Conservation (phyloP, 2,797 vertebrate genomes). For the Denticeps clupeoides region DNA sequence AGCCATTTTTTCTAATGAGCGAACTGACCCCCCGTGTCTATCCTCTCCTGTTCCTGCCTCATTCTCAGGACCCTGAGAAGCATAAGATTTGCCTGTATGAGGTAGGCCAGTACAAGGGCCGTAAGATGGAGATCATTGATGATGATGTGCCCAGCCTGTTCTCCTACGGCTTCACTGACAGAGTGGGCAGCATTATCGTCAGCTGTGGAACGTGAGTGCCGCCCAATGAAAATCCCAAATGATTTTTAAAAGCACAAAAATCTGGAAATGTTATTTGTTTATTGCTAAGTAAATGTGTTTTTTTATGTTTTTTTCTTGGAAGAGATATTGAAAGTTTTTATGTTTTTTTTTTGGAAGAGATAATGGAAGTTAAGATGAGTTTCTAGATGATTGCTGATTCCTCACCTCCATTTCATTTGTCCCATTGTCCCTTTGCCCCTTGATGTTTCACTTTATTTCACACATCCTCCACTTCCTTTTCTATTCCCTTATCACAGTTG, state of each 20-base stretch:
- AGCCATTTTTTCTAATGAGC: background rate
- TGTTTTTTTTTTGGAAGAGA: too few species aligned
- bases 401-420: constrained; percentile 10
- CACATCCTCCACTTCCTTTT: constrained; percentile 3
- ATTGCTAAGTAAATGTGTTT: too few species aligned
- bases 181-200: constrained; percentile 47
- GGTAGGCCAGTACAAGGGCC: constrained; percentile 37
- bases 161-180: constrained; percentile 39
- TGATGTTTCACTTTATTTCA: background rate
- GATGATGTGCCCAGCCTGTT: constrained; percentile 44
- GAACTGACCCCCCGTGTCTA: too few species aligned
- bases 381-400: too few species aligned
- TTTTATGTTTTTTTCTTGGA: too few species aligned
- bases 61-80: constrained; percentile 53
- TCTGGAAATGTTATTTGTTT: too few species aligned
- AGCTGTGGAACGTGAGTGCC: constrained; percentile 59
- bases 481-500: constrained; percentile 37
- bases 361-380: too few species aligned
- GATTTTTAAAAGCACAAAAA: too few species aligned
- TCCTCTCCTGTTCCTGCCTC: too few species aligned
- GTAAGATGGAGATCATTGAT: constrained; percentile 47
- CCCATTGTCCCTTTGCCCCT: background rate
- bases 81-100: constrained; percentile 60
- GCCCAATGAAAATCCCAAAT: too few species aligned
- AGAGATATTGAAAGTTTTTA: too few species aligned